Evolutionary conservation across 2,797 vertebrate species (phyloP).

Genomic region (Cyprinella venusta): DNA sequence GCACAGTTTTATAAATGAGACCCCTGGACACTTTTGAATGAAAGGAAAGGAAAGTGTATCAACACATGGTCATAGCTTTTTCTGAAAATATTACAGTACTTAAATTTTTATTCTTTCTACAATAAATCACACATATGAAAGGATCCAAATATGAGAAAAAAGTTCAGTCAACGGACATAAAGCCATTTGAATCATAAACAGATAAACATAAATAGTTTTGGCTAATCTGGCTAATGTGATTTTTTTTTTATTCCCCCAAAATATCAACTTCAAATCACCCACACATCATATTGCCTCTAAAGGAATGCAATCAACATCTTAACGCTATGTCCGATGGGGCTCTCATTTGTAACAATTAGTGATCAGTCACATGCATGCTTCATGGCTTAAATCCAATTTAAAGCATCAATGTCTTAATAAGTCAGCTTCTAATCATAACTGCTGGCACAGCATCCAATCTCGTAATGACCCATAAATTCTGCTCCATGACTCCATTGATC

Average conservation of each 20-base stretch:
- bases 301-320: conserved; percentile 39
- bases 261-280: not conserved
- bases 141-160: not conserved
- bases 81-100: not conserved
- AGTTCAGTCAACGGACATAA: not conserved
- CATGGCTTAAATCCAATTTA: conserved; percentile 51
- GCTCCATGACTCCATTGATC: conserved; percentile 81
- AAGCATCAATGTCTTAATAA: conserved; percentile 59
- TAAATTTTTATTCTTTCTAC: not conserved
- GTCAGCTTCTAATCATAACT: conserved; percentile 63
- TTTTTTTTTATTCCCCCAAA: not conserved
- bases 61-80: not conserved
- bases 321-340: conserved; percentile 5
- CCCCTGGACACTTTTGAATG: not conserved
- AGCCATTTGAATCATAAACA: conserved; percentile 3
- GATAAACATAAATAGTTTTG: not conserved
- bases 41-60: not conserved
- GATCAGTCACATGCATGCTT: conserved; percentile 41
- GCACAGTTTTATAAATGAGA: no score
- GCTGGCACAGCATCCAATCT: conserved; percentile 74
- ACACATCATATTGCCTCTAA: conserved; percentile 8
- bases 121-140: not conserved
- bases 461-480: conserved; percentile 77
- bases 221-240: not conserved
- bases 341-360: conserved; percentile 48